phyloP scores from a whole-genome alignment of 1,140 invertebrate genomes.

The Parapsyche elsis region DNA sequence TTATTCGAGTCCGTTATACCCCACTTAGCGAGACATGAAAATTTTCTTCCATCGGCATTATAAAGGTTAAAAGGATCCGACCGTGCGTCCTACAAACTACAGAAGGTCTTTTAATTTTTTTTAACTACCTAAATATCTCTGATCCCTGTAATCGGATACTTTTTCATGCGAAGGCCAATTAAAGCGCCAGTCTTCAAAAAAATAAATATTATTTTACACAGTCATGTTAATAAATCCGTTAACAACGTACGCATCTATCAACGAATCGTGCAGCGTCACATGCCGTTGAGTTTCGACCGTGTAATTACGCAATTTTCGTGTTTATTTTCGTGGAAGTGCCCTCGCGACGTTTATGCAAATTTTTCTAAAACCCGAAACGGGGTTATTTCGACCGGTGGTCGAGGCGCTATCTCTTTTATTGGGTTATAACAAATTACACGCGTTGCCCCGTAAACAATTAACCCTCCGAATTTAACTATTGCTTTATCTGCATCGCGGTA shows the following conservation, averaged over 20 bases:
- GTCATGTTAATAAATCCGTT: background rate
- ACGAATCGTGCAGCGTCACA: conserved; percentile 13
- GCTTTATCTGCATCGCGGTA: background rate
- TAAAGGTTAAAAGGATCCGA: no score
- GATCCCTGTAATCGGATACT: no score
- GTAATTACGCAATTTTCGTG: conserved; percentile 38
- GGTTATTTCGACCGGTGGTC: background rate
- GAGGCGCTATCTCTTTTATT: conserved; percentile 30
- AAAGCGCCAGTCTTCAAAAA: background rate
- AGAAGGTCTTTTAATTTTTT: no score
- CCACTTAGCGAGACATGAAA: no score
- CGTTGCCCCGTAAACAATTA: background rate
- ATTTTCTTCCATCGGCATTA: no score
- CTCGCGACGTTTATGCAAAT: conserved; percentile 33
- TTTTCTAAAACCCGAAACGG: background rate
- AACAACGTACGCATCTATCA: no score
- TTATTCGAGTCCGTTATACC: no score
- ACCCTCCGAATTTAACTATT: background rate
- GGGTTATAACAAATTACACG: conserved; percentile 37
- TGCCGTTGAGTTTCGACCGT: background rate
- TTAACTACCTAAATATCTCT: no score
- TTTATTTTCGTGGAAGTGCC: conserved; percentile 31
- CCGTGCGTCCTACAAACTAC: no score
- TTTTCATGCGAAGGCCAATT: background rate
- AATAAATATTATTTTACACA: background rate